phyloP scores from a whole-genome alignment of 1,140 invertebrate genomes.

The Heterodera carotae region DNA sequence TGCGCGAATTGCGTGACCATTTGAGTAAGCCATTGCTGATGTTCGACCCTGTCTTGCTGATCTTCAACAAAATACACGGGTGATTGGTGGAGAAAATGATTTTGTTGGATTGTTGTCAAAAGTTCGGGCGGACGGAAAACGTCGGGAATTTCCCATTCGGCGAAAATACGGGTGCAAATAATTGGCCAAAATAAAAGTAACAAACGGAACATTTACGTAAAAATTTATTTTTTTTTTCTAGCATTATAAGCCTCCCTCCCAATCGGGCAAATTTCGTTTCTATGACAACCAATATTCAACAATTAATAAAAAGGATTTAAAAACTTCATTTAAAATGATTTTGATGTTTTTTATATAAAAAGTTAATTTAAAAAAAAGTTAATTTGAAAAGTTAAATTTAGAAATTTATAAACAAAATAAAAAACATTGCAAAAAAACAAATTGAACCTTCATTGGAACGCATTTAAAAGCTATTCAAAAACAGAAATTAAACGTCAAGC shows the following conservation, averaged over 20 bases:
- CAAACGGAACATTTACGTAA: neutral
- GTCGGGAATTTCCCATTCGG: neutral
- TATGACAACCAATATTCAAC: too few relatives aligned
- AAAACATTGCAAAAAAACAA: too few relatives aligned
- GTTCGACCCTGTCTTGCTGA: neutral
- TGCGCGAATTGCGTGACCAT: neutral
- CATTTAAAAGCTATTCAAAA: too few relatives aligned
- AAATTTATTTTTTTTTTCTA: neutral
- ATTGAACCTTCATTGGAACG: too few relatives aligned
- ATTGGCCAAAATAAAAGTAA: neutral
- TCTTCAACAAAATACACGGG: neutral
- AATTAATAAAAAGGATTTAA: too few relatives aligned
- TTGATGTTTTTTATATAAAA: conserved; percentile 8
- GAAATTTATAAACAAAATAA: too few relatives aligned
- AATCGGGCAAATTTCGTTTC: neutral
- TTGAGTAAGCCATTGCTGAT: neutral
- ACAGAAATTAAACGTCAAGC: too few relatives aligned
- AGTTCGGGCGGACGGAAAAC: neutral
- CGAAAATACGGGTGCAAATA: neutral
- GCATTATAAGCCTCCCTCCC: neutral
- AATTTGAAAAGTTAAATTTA: neutral
- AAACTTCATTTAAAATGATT: too few relatives aligned
- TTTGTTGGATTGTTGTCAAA: neutral
- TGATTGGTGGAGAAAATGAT: neutral
- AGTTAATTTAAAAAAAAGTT: conserved; percentile 1